These are phyloP conservation scores for Dipodomys merriami DNA, from an alignment of 2,113 vertebrate genomes.

Conservation along the genomic window DNA sequence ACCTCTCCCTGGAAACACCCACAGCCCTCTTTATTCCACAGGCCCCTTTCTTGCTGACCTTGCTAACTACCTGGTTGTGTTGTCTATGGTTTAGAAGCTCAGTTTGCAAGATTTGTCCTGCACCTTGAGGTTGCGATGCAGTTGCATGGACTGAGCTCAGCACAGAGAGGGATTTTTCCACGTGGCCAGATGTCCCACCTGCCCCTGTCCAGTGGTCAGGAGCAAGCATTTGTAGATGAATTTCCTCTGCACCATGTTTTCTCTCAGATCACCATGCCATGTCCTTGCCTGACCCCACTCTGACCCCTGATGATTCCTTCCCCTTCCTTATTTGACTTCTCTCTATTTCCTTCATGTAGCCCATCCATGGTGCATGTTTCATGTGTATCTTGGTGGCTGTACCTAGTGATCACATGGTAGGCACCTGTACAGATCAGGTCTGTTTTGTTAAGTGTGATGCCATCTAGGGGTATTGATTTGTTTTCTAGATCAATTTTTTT, in stretches of 20 bases:
- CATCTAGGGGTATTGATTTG: no score
- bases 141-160: no score
- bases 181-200: no score
- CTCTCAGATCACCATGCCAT: no score
- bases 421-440: no score
- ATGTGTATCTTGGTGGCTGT: accelerated
- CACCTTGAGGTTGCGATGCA: accelerated
- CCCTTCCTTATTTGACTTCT: accelerated
- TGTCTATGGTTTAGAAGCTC: background rate
- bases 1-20: background rate
- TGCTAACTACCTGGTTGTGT: background rate
- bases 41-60: background rate
- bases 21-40: background rate
- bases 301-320: accelerated
- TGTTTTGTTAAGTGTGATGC: no score
- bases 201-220: accelerated
- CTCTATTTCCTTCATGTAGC: background rate
- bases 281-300: background rate
- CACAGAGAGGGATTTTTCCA: accelerated
- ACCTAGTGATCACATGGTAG: no score
- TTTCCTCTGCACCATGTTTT: background rate
- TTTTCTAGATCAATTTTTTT: no score
- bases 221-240: background rate
- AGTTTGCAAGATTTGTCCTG: no score
- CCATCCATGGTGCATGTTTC: accelerated